These are phyloP conservation scores for Phaetusa simplex DNA, from an alignment of 2,113 vertebrate genomes.

Conservation along the genomic window DNA sequence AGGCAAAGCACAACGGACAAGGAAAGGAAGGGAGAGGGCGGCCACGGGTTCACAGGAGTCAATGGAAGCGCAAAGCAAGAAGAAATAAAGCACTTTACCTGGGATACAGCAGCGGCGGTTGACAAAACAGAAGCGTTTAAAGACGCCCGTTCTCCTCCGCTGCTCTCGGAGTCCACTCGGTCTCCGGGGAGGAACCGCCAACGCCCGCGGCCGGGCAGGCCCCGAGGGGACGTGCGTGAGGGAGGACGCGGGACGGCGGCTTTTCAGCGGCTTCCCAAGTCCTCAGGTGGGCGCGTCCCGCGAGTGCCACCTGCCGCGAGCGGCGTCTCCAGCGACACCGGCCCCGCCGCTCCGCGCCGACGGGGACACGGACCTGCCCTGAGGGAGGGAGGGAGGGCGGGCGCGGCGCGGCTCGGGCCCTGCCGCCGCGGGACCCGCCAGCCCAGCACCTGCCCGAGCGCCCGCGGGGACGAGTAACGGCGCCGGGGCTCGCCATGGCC, in stretches of 20 bases:
- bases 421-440: neutral
- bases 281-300: rapidly evolving
- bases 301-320: neutral
- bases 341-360: neutral
- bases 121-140: neutral
- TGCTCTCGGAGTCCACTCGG: neutral
- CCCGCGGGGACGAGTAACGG: neutral
- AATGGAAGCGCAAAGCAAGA: neutral
- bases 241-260: rapidly evolving
- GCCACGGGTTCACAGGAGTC: rapidly evolving
- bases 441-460: neutral
- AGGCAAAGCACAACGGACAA: neutral
- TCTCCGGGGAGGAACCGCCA: neutral
- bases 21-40: neutral
- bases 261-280: rapidly evolving
- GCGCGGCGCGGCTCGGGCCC: neutral
- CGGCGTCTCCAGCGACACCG: neutral
- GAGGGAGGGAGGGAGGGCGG: too few relatives aligned
- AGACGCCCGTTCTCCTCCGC: neutral
- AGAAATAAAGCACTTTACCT: neutral
- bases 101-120: neutral
- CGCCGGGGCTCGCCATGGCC: too few relatives aligned
- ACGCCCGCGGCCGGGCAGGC: neutral
- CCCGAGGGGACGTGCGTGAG: too few relatives aligned
- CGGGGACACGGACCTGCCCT: neutral